A percentile compares a stretch with the other conserved stretches of the same genome.
Conservation (phyloP, 2,113 vertebrate genomes). For the Chamaea fasciata region DNA sequence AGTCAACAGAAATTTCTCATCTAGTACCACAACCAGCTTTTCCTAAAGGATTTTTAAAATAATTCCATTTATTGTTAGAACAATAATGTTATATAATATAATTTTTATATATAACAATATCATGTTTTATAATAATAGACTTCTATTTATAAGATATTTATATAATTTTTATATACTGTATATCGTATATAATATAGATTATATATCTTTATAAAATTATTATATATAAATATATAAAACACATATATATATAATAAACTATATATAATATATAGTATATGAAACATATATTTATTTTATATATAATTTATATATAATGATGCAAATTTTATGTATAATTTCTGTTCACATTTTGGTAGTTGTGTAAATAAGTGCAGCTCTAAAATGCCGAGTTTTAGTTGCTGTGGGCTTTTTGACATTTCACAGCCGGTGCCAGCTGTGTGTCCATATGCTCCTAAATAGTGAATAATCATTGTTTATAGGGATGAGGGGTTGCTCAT, state of each 20-base stretch:
- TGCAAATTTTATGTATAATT: too few species aligned
- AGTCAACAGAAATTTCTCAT: accelerated
- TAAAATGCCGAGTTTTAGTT: background rate
- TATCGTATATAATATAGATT: too few species aligned
- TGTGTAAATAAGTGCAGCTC: background rate
- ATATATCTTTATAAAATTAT: too few species aligned
- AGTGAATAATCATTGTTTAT: background rate
- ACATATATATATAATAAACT: too few species aligned
- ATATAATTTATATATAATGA: too few species aligned
- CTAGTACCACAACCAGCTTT: background rate
- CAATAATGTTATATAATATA: background rate
- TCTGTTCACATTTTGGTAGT: background rate
- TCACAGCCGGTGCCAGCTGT: background rate
- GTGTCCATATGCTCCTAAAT: background rate
- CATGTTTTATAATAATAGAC: too few species aligned
- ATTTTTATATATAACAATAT: too few species aligned
- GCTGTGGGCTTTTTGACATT: background rate
- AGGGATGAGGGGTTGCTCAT: background rate
- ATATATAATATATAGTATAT: too few species aligned
- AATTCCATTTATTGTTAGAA: background rate
- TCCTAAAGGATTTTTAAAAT: background rate
- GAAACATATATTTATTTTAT: too few species aligned
- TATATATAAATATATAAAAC: too few species aligned
- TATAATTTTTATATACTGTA: too few species aligned
- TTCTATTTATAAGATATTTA: too few species aligned